Percentiles rank a stretch among this genome's conserved stretches.
Conservation (phyloP, 2,797 vertebrate genomes). For the Eulemur mongoz region DNA sequence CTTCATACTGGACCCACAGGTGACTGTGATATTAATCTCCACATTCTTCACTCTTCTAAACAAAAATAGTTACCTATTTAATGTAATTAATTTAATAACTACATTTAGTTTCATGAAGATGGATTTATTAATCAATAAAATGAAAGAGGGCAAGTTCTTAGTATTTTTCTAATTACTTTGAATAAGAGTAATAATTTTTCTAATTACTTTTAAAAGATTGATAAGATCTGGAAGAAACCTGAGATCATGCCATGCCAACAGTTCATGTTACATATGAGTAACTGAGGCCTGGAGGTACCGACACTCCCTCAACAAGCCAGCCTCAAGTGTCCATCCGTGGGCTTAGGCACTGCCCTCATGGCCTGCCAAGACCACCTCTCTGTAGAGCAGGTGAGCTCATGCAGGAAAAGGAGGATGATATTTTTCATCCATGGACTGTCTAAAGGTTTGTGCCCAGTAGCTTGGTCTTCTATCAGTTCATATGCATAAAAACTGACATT, state of each 20-base stretch:
- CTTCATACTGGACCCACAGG: neutral
- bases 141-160: neutral
- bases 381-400: neutral
- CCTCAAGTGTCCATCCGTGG: accelerated
- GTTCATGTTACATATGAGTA: neutral
- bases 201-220: slow-evolving; percentile 20
- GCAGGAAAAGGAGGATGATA: neutral
- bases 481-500: neutral
- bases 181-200: slow-evolving; percentile 2
- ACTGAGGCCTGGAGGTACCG: neutral
- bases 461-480: neutral
- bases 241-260: neutral
- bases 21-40: neutral
- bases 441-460: neutral
- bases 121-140: slow-evolving; percentile 12
- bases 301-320: neutral
- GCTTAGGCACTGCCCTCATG: neutral
- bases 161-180: slow-evolving; percentile 9
- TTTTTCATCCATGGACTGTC: neutral
- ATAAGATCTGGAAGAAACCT: neutral
- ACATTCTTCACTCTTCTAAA: neutral
- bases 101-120: neutral
- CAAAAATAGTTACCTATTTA: neutral
- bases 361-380: neutral
- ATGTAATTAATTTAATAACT: neutral